Evolutionary conservation across 2,888 invertebrate species (phyloP).

Genomic region (Crematogaster levior): DNA sequence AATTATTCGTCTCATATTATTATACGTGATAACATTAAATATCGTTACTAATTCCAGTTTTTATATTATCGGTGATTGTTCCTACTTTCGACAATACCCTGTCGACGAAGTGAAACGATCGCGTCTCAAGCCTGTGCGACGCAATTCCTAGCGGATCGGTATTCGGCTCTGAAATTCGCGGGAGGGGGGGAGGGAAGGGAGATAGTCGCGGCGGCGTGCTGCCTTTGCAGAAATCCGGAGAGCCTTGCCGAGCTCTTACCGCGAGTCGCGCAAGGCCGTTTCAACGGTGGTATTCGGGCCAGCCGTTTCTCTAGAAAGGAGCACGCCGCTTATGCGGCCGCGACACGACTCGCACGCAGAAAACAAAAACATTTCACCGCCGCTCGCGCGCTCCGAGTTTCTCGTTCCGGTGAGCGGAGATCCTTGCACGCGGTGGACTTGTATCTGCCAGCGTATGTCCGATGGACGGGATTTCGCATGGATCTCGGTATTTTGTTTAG

Average conservation of each 20-base stretch:
- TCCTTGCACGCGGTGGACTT: neutral
- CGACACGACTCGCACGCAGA: slow-evolving; percentile 56
- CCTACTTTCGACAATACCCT: neutral
- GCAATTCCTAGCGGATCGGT: slow-evolving; percentile 25
- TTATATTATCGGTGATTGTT: neutral
- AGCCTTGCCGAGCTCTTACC: slow-evolving; percentile 66
- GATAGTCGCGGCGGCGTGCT: slow-evolving; percentile 32
- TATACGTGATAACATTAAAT: no score
- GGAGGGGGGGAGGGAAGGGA: neutral
- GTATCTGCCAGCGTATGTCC: neutral
- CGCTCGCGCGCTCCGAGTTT: slow-evolving; percentile 32
- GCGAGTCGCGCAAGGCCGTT: slow-evolving; percentile 78
- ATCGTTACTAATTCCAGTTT: neutral
- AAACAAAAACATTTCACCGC: slow-evolving; percentile 70
- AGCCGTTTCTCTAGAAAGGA: slow-evolving; percentile 81
- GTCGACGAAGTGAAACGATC: slow-evolving; percentile 25
- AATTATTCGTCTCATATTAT: no score
- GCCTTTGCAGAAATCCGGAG: slow-evolving; percentile 62
- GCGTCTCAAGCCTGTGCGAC: neutral
- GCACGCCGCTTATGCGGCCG: slow-evolving; percentile 68
- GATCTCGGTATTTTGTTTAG: neutral
- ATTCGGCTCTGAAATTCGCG: slow-evolving; percentile 29
- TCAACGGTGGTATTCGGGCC: slow-evolving; percentile 81
- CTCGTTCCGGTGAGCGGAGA: slow-evolving; percentile 33
- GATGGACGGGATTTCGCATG: neutral